Percentiles rank a stretch among this genome's conserved stretches.
These are phyloP conservation scores for Protonemura montana DNA, from an alignment of 2,888 invertebrate genomes.

Conservation along the genomic window DNA sequence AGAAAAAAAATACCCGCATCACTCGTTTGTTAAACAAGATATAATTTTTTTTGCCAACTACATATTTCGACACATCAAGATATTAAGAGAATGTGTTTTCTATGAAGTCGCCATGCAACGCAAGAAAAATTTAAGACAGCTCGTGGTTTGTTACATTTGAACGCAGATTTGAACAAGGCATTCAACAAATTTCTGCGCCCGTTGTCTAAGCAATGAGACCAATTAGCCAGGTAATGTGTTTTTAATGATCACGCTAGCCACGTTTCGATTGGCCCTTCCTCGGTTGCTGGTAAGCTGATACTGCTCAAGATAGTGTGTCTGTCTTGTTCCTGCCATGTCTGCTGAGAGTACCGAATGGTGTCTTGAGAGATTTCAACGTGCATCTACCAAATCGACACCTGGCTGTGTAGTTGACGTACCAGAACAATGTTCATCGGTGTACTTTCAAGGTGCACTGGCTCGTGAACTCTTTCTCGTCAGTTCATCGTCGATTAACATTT, in stretches of 20 bases:
- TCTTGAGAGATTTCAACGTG: not conserved
- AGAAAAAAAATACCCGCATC: not conserved
- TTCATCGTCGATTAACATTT: no score
- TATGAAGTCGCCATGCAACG: not conserved
- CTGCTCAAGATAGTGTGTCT: not conserved
- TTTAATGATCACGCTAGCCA: not conserved
- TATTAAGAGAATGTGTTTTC: not conserved
- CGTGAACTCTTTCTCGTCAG: no score
- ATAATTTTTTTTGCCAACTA: not conserved
- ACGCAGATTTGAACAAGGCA: not conserved
- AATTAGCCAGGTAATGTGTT: constrained; percentile 1
- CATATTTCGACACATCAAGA: not conserved
- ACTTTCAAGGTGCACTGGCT: no score
- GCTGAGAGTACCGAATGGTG: not conserved
- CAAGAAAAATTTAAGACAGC: not conserved
- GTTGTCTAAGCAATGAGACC: not conserved
- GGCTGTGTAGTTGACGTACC: no score
- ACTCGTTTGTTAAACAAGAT: not conserved
- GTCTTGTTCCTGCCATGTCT: not conserved
- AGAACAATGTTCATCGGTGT: no score
- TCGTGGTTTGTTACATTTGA: not conserved
- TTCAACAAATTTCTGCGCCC: not conserved
- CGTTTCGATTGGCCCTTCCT: not conserved
- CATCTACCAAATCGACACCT: not conserved
- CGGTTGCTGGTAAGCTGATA: not conserved